phyloP scores from a whole-genome alignment of 1,140 invertebrate genomes.

The Heliconius congener region DNA sequence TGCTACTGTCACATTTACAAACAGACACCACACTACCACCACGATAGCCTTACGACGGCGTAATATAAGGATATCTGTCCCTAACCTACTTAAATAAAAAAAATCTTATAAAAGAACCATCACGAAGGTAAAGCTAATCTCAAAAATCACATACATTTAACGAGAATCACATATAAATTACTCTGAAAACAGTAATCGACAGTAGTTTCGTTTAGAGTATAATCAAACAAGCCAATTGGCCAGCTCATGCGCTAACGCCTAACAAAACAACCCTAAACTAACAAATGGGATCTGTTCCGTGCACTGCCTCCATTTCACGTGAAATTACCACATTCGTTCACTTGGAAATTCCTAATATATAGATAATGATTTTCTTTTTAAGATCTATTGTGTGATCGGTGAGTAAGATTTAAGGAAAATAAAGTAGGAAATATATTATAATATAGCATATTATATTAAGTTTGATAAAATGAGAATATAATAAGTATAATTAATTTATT shows the following conservation, averaged over 20 bases:
- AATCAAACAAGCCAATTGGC: slow-evolving; percentile 43
- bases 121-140: not conserved
- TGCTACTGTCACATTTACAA: too few species aligned
- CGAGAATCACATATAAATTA: slow-evolving; percentile 2
- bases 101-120: not conserved
- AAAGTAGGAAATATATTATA: not conserved
- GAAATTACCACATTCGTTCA: slow-evolving; percentile 27
- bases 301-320: slow-evolving; percentile 38
- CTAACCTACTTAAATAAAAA: not conserved
- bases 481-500: too few species aligned
- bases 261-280: slow-evolving; percentile 48
- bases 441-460: too few species aligned
- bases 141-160: slow-evolving; percentile 9
- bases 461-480: too few species aligned
- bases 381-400: slow-evolving; percentile 5
- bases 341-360: slow-evolving; percentile 11
- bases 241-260: slow-evolving; percentile 26
- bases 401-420: not conserved
- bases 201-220: slow-evolving; percentile 29
- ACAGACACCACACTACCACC: too few species aligned
- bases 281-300: slow-evolving; percentile 42
- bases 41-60: too few species aligned
- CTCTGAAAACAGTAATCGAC: slow-evolving; percentile 7
- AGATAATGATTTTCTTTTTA: slow-evolving; percentile 6
- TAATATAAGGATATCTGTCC: too few species aligned